A percentile compares a stretch with the other conserved stretches of the same genome.
Evolutionary conservation across 2,888 invertebrate species (phyloP).

Genomic region (Xestobium rufovillosum): DNA sequence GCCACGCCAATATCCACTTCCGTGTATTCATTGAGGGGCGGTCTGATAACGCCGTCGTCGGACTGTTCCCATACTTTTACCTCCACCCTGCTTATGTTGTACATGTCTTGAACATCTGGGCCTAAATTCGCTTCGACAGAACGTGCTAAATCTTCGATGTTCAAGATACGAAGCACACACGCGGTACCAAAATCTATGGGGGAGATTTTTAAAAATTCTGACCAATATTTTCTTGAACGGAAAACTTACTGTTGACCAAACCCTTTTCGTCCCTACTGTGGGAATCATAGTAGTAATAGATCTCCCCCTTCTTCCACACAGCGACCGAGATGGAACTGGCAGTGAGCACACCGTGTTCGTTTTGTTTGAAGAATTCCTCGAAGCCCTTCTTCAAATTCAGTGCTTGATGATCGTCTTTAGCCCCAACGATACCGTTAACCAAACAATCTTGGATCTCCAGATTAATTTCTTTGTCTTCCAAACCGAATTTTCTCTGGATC

Average conservation of each 20-base stretch:
- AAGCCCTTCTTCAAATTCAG: slow-evolving; percentile 31
- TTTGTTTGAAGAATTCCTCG: slow-evolving; percentile 38
- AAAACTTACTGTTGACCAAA: slow-evolving; percentile 30
- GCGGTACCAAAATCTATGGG: slow-evolving; percentile 38
- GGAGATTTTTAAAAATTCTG: slow-evolving; percentile 16
- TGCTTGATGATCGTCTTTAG: slow-evolving; percentile 23
- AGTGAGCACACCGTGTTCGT: slow-evolving; percentile 48
- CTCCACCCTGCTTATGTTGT: slow-evolving; percentile 35
- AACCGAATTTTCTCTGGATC: slow-evolving; percentile 36
- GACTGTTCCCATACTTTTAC: slow-evolving; percentile 29
- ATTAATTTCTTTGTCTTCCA: slow-evolving; percentile 32
- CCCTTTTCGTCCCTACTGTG: slow-evolving; percentile 53
- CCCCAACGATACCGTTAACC: slow-evolving; percentile 33
- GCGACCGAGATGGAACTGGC: slow-evolving; percentile 50
- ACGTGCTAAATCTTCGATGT: slow-evolving; percentile 34
- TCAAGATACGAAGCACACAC: slow-evolving; percentile 38
- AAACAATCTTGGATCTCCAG: slow-evolving; percentile 36
- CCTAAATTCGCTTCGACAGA: slow-evolving; percentile 37
- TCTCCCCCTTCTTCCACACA: slow-evolving; percentile 48
- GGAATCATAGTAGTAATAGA: slow-evolving; percentile 52
- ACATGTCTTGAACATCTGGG: slow-evolving; percentile 30
- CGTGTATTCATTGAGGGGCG: slow-evolving; percentile 41
- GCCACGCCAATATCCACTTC: slow-evolving; percentile 35
- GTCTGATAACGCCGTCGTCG: slow-evolving; percentile 34
- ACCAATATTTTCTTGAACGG: slow-evolving; percentile 13